A percentile compares a stretch with the other conserved stretches of the same genome.
phyloP scores from a whole-genome alignment of 2,797 vertebrate species.

The Pteropus rufus region DNA sequence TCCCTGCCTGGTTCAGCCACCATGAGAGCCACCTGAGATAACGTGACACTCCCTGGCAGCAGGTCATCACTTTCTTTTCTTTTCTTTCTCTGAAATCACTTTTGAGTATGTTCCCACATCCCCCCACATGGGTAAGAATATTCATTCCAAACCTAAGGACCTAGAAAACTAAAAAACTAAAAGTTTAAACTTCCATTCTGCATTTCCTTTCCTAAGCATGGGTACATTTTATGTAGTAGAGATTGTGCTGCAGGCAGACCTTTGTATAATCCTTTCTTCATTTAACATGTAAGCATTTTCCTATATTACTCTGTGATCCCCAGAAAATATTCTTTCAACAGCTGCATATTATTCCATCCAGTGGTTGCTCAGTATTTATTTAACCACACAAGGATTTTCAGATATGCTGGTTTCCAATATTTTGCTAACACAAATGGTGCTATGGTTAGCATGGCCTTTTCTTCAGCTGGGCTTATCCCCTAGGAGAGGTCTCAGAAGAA shows the following conservation, averaged over 20 bases:
- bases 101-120: neutral
- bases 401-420: neutral
- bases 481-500: neutral
- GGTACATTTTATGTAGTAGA: neutral
- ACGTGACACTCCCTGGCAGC: neutral
- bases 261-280: neutral
- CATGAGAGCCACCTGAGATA: neutral
- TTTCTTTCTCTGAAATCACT: neutral
- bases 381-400: neutral
- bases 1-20: neutral
- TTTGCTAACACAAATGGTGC: neutral
- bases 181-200: neutral
- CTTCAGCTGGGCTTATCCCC: neutral
- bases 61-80: neutral
- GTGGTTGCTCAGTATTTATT: neutral
- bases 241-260: neutral
- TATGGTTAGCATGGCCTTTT: neutral
- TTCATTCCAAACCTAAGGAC: neutral
- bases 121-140: neutral
- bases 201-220: neutral
- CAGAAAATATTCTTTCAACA: neutral
- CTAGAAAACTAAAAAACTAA: neutral
- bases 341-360: neutral
- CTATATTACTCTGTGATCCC: neutral
- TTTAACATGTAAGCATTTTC: neutral